Evolutionary conservation across 2,888 invertebrate species (phyloP), one percentile per base, ranked within the genome.

Genomic region (Drosophila prostipennis): DNA sequence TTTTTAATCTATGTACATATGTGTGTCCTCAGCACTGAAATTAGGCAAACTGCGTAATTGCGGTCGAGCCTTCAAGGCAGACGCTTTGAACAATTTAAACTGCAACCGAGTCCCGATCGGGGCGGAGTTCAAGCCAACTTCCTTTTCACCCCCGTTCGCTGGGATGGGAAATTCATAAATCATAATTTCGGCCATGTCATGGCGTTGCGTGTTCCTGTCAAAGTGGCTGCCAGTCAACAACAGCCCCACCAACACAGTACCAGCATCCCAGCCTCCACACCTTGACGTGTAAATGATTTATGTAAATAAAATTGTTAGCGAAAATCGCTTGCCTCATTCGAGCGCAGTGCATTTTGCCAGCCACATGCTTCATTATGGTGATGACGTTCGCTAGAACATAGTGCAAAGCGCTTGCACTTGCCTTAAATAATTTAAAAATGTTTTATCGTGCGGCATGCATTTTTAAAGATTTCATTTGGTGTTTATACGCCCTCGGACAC

Each of bases 201-300:
- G 78, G 67, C 36, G 67, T 48, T 85, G 76, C 74, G 73, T 77
- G 82, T 77, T 79, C 40, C 72, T 61, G 61, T 72, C 82, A 69
- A 74, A 72, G 74, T 52, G 58, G 48, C 45, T 56, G 51, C 58
- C 71, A 65, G 71, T 53, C 69, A 46, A 49, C 75, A 59, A 40
- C 71, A 52, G 34, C 54, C 2, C n/a, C 6, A 13, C 34, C 34
- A 36, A 0, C 6, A n/a, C 14, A n/a, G 16, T 26, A 26, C 26
- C 34, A 6, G 26, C 10, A 10, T 10, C 34, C n/a, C 56, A 16
- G 10, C 43, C 39, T 64, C 60, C 71, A 63, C 73, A 83, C 71
- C 82, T 78, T 72, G 84, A 68, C 77, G 81, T 65, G 70, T 72
- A 76, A 83, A 81, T 82, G 82, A 82, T 83, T 86, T 83, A 83